Base-by-base conservation (phyloP, 2,888 invertebrate species). In the Sipha maydis region DNA sequence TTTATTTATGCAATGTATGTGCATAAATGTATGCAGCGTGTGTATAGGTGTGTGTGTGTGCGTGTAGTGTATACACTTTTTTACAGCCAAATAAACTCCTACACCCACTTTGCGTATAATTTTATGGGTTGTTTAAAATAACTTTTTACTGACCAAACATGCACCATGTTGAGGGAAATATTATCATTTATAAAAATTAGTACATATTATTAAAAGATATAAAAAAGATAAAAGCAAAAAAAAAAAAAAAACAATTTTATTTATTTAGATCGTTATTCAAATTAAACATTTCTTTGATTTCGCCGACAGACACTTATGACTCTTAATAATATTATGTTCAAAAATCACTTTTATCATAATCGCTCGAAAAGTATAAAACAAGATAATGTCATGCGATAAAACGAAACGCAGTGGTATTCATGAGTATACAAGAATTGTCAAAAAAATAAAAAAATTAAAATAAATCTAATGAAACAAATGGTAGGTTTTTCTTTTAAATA, bases 241-340 rank as follows among this genome's bases (percentile, higher is more conserved):
- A n/a, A 67, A 67, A 19, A n/a, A 9, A 67, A 67, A 11, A n/a
- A 67, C 11, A 67, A 67, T 67, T 69, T 69, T 69, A 69, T n/a
- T 69, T n/a, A 54, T 31, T 78, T 78, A 48, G 78, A 54, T 54
- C 31, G 54, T 78, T 21, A 78, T 54, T 56, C 54, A 78, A 78
- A 78, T 78, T 78, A 78, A 21, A 78, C 31, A 7, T 8, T 41
- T 78, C 78, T 78, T 78, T 78, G 78, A 78, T 56, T 31, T n/a
- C 31, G 78, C 54, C 78, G 78, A 78, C 78, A 31, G 11, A n/a
- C 54, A 31, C 54, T 78, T 54, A 78, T 54, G 54, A 31, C 28
- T 78, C 54, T 31, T 19, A 28, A 54, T 28, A 56, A 56, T 25
- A 21, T 34, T 56, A 25, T 11, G n/a, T 54, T 54, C 31, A 28